Percentiles rank a stretch among this genome's conserved stretches.
phyloP scores from a whole-genome alignment of 92 coral and sea anemone genomes.

The Pocillopora grandis region DNA sequence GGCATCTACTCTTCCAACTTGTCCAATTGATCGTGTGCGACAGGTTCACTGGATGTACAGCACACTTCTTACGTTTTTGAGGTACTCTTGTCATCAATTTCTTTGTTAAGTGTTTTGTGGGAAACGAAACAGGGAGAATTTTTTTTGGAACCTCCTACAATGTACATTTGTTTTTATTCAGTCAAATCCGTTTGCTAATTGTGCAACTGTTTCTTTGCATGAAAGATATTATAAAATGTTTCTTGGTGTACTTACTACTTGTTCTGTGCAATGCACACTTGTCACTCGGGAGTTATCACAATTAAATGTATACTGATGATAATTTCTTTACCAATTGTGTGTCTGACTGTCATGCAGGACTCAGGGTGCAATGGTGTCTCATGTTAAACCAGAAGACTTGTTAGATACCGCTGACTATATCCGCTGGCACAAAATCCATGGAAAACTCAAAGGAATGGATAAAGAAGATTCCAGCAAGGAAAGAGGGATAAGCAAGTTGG shows the following conservation, averaged over 20 bases:
- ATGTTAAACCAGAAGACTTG: constrained; percentile 78
- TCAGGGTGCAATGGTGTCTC: constrained; percentile 90
- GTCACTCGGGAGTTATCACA: too few relatives aligned
- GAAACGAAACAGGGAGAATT: neutral
- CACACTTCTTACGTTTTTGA: constrained; percentile 83
- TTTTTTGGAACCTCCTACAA: too few relatives aligned
- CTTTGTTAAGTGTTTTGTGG: neutral
- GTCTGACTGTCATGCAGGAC: constrained; percentile 41
- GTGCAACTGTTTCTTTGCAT: too few relatives aligned
- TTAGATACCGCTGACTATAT: constrained; percentile 71
- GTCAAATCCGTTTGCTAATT: too few relatives aligned
- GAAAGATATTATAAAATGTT: too few relatives aligned
- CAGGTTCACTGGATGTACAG: constrained; percentile 98
- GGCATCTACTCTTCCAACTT: constrained; percentile 78
- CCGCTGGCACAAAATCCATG: constrained; percentile 74
- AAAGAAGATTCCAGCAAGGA: constrained; percentile 1
- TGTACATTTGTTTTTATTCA: too few relatives aligned
- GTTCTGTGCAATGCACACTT: too few relatives aligned
- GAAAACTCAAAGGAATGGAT: constrained; percentile 20
- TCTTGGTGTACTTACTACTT: too few relatives aligned
- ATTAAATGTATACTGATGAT: too few relatives aligned
- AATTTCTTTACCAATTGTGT: neutral
- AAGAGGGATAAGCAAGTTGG: constrained; percentile 20
- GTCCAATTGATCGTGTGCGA: constrained; percentile 82
- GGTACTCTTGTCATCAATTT: constrained; percentile 28